These are phyloP conservation scores for Gambusia affinis DNA, from an alignment of 2,113 vertebrate genomes.

Conservation along the genomic window DNA sequence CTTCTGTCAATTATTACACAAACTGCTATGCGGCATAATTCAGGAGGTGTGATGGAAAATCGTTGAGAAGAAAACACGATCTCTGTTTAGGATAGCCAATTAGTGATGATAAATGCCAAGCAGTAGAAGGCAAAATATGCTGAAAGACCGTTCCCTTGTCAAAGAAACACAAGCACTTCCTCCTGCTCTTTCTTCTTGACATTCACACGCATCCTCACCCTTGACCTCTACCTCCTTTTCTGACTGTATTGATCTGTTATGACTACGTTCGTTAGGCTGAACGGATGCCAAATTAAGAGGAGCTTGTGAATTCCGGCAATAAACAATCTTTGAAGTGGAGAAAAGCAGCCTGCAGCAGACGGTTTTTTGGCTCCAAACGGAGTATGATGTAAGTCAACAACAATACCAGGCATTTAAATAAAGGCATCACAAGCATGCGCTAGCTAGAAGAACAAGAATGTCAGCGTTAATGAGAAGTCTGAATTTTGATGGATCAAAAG, in stretches of 20 bases:
- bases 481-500: conserved; percentile 15
- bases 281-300: conserved; percentile 49
- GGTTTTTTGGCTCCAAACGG: conserved; percentile 6
- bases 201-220: conserved; percentile 7
- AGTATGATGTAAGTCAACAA: conserved; percentile 35
- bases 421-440: conserved; percentile 14
- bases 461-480: conserved; percentile 30
- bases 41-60: conserved; percentile 55
- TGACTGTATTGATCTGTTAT: conserved; percentile 64
- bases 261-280: conserved; percentile 42
- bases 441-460: conserved; percentile 6
- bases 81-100: conserved; percentile 56
- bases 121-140: conserved; percentile 42
- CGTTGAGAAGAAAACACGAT: conserved; percentile 51
- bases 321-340: conserved; percentile 15
- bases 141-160: conserved; percentile 42
- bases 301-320: conserved; percentile 6
- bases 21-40: conserved; percentile 27
- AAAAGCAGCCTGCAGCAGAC: neutral
- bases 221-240: conserved; percentile 27
- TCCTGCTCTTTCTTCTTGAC: neutral
- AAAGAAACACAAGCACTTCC: conserved; percentile 39
- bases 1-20: conserved; percentile 47
- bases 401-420: conserved; percentile 27
- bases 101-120: conserved; percentile 57